Conservation (phyloP, 2,888 invertebrate species). For the Amorpha juglandis region DNA sequence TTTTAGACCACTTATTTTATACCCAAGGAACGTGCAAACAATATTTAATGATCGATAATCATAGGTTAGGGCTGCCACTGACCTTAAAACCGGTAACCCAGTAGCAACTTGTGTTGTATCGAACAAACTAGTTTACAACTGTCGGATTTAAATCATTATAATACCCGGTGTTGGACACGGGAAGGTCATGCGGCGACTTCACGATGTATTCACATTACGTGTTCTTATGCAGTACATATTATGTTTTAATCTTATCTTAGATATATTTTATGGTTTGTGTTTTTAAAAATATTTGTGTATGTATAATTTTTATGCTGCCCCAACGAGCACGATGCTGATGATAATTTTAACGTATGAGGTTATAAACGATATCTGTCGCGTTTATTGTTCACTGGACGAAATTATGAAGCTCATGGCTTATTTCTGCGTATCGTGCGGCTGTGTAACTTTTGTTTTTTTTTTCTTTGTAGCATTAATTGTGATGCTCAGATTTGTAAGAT, state of each 20-base stretch:
- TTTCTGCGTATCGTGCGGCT: no score
- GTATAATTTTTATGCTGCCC: background rate
- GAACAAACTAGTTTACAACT: constrained; percentile 26
- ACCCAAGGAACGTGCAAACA: constrained; percentile 24
- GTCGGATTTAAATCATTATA: constrained; percentile 28
- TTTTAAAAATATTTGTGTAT: background rate
- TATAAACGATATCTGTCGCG: background rate
- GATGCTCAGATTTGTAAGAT: no score
- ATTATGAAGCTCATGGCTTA: no score
- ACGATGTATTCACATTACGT: constrained; percentile 23
- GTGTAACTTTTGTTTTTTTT: no score
- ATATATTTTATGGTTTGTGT: constrained; percentile 1
- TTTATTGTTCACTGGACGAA: background rate
- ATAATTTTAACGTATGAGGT: background rate
- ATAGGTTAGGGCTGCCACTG: constrained; percentile 31
- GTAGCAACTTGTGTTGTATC: constrained; percentile 27
- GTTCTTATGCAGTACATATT: constrained; percentile 13
- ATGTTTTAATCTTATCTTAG: background rate
- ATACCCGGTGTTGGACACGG: constrained; percentile 22
- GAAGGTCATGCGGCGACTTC: constrained; percentile 26
- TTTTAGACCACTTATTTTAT: no score
- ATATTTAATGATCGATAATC: constrained; percentile 30
- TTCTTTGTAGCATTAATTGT: no score
- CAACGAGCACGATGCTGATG: background rate
- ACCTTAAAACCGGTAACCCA: constrained; percentile 29